Evolutionary conservation across 2,797 vertebrate species (phyloP).

Genomic region (Sandelia bainsii): DNA sequence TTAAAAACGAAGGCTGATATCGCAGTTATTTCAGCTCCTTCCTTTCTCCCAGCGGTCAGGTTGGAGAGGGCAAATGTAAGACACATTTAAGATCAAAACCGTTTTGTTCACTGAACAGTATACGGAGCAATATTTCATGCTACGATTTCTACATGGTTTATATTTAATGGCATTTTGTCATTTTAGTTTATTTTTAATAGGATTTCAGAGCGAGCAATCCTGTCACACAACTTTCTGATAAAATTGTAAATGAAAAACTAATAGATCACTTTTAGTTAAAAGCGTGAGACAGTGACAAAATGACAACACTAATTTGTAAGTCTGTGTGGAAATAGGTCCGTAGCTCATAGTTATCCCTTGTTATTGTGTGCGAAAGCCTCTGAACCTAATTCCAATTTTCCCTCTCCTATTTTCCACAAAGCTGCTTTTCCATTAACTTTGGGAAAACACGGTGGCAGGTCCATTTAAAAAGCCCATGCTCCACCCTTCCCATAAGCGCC

Average conservation of each 20-base stretch:
- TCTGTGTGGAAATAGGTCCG: conserved; percentile 82
- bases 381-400: conserved; percentile 92
- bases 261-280: conserved; percentile 86
- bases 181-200: conserved; percentile 36
- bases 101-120: conserved; percentile 25
- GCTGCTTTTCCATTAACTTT: conserved; percentile 99
- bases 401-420: conserved; percentile 93
- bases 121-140: conserved; percentile 17
- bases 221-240: conserved; percentile 81
- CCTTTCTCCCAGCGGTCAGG: conserved; percentile 33
- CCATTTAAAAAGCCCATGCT: conserved; percentile 92
- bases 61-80: conserved; percentile 34
- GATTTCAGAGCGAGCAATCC: conserved; percentile 20
- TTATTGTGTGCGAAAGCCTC: conserved; percentile 94
- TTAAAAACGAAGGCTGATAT: conserved; percentile 86
- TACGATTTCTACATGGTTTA: neutral
- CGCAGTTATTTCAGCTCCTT: conserved; percentile 62
- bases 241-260: conserved; percentile 29
- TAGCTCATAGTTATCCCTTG: conserved; percentile 92
- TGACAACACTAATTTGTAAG: conserved; percentile 91
- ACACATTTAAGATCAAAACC: conserved; percentile 42
- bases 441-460: conserved; percentile 97
- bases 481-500: conserved; percentile 94
- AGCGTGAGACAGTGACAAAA: conserved; percentile 90
- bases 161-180: conserved; percentile 30